Conservation (phyloP, 2,797 vertebrate species). For the Cyclopterus lumpus region DNA sequence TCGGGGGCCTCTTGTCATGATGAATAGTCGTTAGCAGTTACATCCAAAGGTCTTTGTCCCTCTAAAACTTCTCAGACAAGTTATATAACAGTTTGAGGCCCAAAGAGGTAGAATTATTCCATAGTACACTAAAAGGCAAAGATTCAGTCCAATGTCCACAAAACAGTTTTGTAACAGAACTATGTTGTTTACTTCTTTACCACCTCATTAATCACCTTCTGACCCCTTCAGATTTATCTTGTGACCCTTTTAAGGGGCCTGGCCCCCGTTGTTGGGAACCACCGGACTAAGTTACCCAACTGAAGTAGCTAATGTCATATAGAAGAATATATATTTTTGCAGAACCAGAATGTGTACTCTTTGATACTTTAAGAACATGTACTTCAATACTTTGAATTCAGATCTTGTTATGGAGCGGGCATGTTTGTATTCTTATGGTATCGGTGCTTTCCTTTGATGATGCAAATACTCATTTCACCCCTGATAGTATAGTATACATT, state of each 20-base stretch:
- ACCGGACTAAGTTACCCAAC: neutral
- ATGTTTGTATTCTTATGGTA: neutral
- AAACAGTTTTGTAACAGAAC: neutral
- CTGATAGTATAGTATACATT: neutral
- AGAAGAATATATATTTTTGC: neutral
- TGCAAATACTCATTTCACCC: neutral
- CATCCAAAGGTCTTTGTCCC: neutral
- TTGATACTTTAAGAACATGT: neutral
- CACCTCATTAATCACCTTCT: neutral
- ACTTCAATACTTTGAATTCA: neutral
- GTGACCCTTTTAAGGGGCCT: neutral
- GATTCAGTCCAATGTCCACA: neutral
- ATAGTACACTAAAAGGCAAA: neutral
- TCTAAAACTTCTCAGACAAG: neutral
- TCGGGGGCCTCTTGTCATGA: neutral
- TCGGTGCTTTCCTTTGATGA: neutral
- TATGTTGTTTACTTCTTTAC: neutral
- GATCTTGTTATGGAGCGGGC: neutral
- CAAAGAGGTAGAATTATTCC: neutral
- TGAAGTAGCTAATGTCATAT: neutral
- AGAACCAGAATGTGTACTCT: neutral
- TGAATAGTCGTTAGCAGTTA: neutral
- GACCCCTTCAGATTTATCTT: neutral
- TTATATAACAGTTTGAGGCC: neutral
- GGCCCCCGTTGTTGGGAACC: neutral